Base-by-base conservation (phyloP, 2,888 invertebrate genomes). In the Tachystola acroxantha region DNA sequence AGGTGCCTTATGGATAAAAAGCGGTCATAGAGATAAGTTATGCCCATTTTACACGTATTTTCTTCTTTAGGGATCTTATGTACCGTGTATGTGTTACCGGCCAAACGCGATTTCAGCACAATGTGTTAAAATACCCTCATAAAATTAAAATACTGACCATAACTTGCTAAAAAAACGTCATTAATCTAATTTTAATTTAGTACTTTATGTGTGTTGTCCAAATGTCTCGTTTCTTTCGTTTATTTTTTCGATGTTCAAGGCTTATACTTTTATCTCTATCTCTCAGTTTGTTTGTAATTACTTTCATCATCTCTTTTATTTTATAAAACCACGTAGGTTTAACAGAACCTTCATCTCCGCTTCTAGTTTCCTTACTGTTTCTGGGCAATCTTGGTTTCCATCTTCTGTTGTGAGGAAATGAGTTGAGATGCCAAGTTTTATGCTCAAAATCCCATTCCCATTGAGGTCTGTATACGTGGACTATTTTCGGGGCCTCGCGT, bases 361-460 rank as follows among this genome's bases (percentile, higher is more conserved):
- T 53, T 36, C 35, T 39, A 26, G 40, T 34, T 39, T 66, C 63
- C 25, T 52, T 57, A 36, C 46, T 66, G 20, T 42, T 58, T 45
- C 61, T 64, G 2, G 62, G 52, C 10, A 53, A 39, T 26, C 48
- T 50, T 24, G 60, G 50, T 13, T 49, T 40, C 46, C 64, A 61
- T 33, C 46, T 64, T 26, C 72, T 63, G 36, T 68, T 69, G 51
- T 82, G 75, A 11, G 81, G 71, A 38, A 74, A 73, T 0, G 75
- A 65, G 41, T 82, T 59, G 25, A 77, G 59, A 34, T 78, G 70
- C 89, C 89, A 90, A 1, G 86, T 82, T 64, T 89, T 89, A 16
- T 88, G 76, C 32, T 81, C 67, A 22, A 88, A 78, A 55, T 90
- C 88, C 89, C 89, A 90, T 46, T 85, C 87, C 89, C 89, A 89